These are phyloP conservation scores for Xiphophorus hellerii DNA, from an alignment of 2,113 vertebrate genomes.

Conservation along the genomic window DNA sequence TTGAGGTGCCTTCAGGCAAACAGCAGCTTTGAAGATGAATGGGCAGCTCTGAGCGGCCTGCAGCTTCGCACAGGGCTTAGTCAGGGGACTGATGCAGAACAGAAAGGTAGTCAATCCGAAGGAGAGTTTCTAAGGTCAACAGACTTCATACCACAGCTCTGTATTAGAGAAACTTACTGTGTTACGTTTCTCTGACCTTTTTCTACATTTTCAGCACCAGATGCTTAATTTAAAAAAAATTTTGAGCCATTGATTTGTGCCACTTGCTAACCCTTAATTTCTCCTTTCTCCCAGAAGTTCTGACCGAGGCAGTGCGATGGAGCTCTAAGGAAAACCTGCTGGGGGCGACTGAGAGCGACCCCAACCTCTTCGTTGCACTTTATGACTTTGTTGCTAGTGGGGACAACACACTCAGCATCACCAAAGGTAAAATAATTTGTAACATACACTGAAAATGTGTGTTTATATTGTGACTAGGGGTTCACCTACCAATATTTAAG, in stretches of 20 bases:
- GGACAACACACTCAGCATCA: constrained; percentile 99
- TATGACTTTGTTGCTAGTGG: constrained; percentile 99
- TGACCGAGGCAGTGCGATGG: constrained; percentile 97
- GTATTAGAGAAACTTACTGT: not conserved
- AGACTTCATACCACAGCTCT: not conserved
- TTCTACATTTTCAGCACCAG: not conserved
- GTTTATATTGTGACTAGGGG: too few species aligned
- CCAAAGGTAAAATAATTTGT: constrained; percentile 87
- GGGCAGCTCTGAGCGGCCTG: constrained; percentile 66
- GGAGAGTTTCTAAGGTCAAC: not conserved
- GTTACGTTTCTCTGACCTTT: not conserved
- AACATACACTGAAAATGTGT: not conserved
- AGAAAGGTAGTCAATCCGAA: constrained; percentile 65
- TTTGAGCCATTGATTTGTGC: constrained; percentile 3
- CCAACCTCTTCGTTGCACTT: constrained; percentile 99
- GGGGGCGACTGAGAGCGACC: constrained; percentile 95
- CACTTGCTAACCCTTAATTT: constrained; percentile 1
- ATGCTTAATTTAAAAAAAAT: not conserved
- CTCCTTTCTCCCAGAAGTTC: constrained; percentile 84
- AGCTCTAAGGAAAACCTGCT: constrained; percentile 99
- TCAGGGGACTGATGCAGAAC: constrained; percentile 40
- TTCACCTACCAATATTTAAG: too few species aligned
- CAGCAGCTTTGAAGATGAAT: constrained; percentile 84
- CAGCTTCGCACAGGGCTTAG: constrained; percentile 64
- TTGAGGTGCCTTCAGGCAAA: constrained; percentile 83